Conservation (phyloP, 92 coral and sea anemone species). For the Phenganax subtilis region DNA sequence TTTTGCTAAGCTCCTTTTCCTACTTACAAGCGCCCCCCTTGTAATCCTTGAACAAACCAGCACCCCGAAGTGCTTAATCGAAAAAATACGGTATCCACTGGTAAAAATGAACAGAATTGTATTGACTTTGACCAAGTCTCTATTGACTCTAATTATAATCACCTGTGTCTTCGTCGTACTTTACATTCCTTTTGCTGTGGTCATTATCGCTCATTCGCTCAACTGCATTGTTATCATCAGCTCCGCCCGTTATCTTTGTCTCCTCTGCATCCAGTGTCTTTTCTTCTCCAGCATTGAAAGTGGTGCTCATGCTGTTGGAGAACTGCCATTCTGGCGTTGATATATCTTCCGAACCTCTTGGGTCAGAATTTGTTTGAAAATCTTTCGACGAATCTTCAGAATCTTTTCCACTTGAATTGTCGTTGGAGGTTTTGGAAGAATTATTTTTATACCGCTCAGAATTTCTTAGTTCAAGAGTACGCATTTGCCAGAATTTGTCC, state of each 20-base stretch:
- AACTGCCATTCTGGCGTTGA: neutral
- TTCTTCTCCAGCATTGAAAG: neutral
- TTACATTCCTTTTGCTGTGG: neutral
- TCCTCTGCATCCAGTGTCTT: neutral
- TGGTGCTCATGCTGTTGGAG: neutral
- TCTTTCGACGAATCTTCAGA: conserved; percentile 16
- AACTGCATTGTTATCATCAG: conserved; percentile 12
- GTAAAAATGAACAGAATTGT: no score
- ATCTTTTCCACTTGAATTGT: conserved; percentile 30
- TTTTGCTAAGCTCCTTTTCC: no score
- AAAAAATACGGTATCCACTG: no score
- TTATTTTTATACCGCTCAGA: neutral
- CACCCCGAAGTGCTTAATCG: no score
- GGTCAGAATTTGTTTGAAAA: neutral
- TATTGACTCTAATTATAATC: no score
- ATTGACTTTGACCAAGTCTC: no score
- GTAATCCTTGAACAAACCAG: no score
- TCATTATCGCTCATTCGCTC: neutral
- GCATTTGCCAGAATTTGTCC: conserved; percentile 15
- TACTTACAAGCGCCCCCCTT: no score
- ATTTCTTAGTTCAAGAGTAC: conserved; percentile 40
- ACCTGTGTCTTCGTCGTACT: neutral
- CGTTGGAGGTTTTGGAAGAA: conserved; percentile 14
- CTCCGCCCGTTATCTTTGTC: neutral
- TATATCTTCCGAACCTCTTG: neutral